Percentiles rank a stretch among this genome's conserved stretches.
Conservation (phyloP, 2,113 vertebrate species). For the Clinocottus analis region DNA sequence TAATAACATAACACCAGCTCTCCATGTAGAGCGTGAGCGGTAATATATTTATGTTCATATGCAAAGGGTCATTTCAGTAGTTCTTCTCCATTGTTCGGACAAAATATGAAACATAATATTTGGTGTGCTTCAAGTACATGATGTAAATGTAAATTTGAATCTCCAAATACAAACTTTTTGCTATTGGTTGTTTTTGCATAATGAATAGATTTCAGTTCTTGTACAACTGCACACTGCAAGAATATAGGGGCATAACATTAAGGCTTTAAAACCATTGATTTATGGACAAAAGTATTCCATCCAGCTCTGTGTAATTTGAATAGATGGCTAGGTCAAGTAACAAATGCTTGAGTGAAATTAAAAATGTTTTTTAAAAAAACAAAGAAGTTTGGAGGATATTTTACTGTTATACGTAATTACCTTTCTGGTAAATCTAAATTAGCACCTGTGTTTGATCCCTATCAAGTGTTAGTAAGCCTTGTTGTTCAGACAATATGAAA, state of each 20-base stretch:
- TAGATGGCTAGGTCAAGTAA: background rate
- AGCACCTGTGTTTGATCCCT: background rate
- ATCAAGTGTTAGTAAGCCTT: background rate
- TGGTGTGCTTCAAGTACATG: background rate
- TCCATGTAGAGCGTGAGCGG: slow-evolving; percentile 22
- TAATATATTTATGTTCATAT: slow-evolving; percentile 16
- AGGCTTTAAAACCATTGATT: background rate
- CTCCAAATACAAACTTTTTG: background rate
- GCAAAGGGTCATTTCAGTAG: slow-evolving; percentile 15
- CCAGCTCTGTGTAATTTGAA: background rate
- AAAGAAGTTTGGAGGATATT: background rate
- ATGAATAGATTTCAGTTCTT: background rate
- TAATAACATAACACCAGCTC: slow-evolving; percentile 23
- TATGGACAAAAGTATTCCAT: background rate
- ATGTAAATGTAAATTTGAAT: background rate
- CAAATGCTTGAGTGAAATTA: background rate
- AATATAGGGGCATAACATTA: background rate
- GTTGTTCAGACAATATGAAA: background rate
- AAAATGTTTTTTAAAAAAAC: background rate
- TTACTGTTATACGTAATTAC: background rate
- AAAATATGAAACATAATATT: background rate
- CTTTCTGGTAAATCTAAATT: background rate
- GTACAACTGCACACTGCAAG: background rate
- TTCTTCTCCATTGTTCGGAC: slow-evolving; percentile 4
- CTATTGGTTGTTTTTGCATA: background rate